Conservation (phyloP, 1,140 invertebrate species). For the Drosophila neocordata region DNA sequence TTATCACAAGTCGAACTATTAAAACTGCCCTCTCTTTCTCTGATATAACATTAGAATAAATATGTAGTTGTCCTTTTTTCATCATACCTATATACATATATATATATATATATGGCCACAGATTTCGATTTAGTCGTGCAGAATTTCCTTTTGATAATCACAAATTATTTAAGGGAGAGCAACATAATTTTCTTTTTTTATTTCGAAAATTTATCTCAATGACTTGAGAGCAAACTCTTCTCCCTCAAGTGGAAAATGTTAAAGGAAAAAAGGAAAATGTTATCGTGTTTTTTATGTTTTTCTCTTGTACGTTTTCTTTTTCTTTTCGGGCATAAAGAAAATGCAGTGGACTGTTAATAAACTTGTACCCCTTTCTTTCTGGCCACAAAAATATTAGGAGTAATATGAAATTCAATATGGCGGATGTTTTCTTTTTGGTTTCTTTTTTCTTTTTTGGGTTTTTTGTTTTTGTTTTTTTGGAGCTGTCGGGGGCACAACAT, state of each 20-base stretch:
- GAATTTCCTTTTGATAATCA: constrained; percentile 43
- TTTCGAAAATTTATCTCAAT: constrained; percentile 47
- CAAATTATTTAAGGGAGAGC: constrained; percentile 29
- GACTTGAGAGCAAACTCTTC: neutral
- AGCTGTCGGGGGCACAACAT: constrained; percentile 1
- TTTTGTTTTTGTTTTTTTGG: constrained; percentile 21
- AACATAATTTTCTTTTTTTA: constrained; percentile 19
- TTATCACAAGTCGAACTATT: neutral
- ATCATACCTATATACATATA: neutral
- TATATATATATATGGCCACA: neutral
- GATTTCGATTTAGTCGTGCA: constrained; percentile 53
- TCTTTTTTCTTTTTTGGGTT: constrained; percentile 29
- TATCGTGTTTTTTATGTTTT: neutral
- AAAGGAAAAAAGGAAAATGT: constrained; percentile 15
- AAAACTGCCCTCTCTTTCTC: neutral
- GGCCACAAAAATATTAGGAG: neutral
- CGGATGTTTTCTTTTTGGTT: neutral
- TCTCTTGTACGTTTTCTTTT: neutral
- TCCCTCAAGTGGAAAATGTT: neutral
- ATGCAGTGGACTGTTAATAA: constrained; percentile 68
- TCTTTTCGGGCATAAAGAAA: constrained; percentile 35
- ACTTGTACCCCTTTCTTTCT: constrained; percentile 21
- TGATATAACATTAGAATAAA: constrained; percentile 27
- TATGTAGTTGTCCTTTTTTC: constrained; percentile 1
- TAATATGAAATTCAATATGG: constrained; percentile 1